A percentile compares a stretch with the other conserved stretches of the same genome.
Evolutionary conservation across 2,888 invertebrate genomes (phyloP).

Genomic region (Glomeris marginata): DNA sequence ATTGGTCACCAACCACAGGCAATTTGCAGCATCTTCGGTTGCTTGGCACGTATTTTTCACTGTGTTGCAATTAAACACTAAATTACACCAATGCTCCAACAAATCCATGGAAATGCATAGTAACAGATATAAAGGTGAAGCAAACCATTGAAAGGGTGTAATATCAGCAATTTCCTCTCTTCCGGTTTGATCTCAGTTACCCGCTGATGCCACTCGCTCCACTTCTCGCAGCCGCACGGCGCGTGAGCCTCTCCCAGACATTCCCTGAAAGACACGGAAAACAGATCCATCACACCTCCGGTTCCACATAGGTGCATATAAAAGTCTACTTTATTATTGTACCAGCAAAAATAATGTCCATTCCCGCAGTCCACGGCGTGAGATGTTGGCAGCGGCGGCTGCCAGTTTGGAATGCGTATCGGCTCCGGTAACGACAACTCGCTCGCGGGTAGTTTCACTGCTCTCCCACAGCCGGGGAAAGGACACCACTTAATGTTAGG

Average conservation of each 20-base stretch:
- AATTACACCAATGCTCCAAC: no score
- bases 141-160: no score
- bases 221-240: slow-evolving; percentile 47
- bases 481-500: slow-evolving; percentile 56
- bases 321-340: slow-evolving; percentile 18
- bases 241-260: slow-evolving; percentile 47
- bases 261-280: slow-evolving; percentile 30
- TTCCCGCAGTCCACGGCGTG: slow-evolving; percentile 54
- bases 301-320: neutral
- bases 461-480: slow-evolving; percentile 47
- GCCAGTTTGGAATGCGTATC: slow-evolving; percentile 15
- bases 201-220: slow-evolving; percentile 45
- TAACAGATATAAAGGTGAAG: no score
- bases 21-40: slow-evolving; percentile 45
- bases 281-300: neutral
- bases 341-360: slow-evolving; percentile 55
- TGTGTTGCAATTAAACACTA: no score
- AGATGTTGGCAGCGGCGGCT: slow-evolving; percentile 33
- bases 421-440: slow-evolving; percentile 28
- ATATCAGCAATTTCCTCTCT: slow-evolving; percentile 30
- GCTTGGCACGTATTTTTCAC: slow-evolving; percentile 32
- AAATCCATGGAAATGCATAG: no score
- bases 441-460: slow-evolving; percentile 45
- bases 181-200: slow-evolving; percentile 49
- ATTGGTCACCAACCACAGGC: slow-evolving; percentile 51